Evolutionary conservation across 2,113 vertebrate genomes (phyloP), one percentile per base, ranked within the genome.

Genomic region (Anarhynchus alexandrinus): DNA sequence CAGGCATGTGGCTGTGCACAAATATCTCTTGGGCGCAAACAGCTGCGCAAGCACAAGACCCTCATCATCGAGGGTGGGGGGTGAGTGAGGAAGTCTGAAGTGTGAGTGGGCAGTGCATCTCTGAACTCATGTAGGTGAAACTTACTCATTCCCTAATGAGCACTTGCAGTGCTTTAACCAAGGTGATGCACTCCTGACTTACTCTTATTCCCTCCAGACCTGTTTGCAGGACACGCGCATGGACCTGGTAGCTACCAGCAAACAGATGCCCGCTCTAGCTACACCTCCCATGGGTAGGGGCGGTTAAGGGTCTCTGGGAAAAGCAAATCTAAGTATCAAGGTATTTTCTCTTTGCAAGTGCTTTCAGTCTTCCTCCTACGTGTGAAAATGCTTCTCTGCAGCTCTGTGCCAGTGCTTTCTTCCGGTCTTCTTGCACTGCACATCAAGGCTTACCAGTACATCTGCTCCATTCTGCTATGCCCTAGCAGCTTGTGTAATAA

Each of bases 401-500:
- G 65, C 25, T 91, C 77, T 15, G 23, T 87, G 81, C 52, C 65
- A 93, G 43, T 2, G 12, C 42, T 87, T 78, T 92, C 83, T 87
- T 94, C 69, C 5, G 2, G 47, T 59, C 61, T 71, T 73, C 88
- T 89, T 94, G 70, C 22, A 21, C 34, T 70, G 52, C 77, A 89
- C 36, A 72, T 82, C 73, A 69, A 94, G 43, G 88, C 40, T 79
- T 82, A 69, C 40, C 58, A 85, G 83, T 85, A 16, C 95, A 97
- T 90, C 93, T 97, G 93, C 87, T 96, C 81, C 11, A 2, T 77
- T 88, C 84, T 93, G 86, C 77, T 91, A 14, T 77, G 70, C 70
- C 84, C 91, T 62, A 82, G 54, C 74, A 90, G 59, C 49, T 85
- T 95, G 94, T 86, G 62, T 47, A 88, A 96, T 82, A 94, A 91